A percentile compares a stretch with the other conserved stretches of the same genome.
Evolutionary conservation across 64 coral and sea anemone species (phyloP).

Genomic region (Stylophora pistillata): DNA sequence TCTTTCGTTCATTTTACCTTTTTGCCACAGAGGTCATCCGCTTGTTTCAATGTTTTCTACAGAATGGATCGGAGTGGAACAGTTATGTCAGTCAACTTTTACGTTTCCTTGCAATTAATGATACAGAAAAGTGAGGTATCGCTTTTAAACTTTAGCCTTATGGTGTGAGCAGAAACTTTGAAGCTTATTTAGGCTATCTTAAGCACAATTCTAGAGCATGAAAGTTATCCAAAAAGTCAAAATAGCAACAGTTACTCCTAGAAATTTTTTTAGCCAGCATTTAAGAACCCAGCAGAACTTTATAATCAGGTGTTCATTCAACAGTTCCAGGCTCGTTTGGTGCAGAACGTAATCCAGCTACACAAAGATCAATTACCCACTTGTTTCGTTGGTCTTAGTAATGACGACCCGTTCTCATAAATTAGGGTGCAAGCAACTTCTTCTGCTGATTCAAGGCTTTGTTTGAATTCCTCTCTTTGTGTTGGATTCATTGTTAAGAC

Average conservation of each 20-base stretch:
- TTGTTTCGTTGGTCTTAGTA: constrained; percentile 49
- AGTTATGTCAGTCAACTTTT: not conserved
- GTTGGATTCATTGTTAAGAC: constrained; percentile 41
- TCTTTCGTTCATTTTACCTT: not conserved
- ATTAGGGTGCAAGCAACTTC: constrained; percentile 73
- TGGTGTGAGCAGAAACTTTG: too few species aligned
- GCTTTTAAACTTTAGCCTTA: too few species aligned
- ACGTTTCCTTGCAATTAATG: too few species aligned
- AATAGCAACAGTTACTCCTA: too few species aligned
- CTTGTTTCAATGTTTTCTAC: constrained; percentile 24
- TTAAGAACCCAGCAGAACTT: too few species aligned
- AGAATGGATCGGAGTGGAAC: not conserved
- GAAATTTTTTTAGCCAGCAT: too few species aligned
- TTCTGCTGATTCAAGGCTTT: constrained; percentile 53
- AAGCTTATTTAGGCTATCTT: too few species aligned
- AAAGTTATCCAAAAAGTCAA: too few species aligned
- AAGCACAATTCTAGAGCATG: too few species aligned
- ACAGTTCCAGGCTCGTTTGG: not conserved
- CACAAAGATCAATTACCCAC: not conserved
- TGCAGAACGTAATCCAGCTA: not conserved
- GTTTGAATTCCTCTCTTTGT: constrained; percentile 48
- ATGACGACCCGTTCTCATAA: constrained; percentile 60
- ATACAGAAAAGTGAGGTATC: too few species aligned
- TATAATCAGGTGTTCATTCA: not conserved
- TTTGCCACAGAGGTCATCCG: not conserved